phyloP scores from a whole-genome alignment of 2,797 vertebrate genomes.

The Aulostomus chinensis region DNA sequence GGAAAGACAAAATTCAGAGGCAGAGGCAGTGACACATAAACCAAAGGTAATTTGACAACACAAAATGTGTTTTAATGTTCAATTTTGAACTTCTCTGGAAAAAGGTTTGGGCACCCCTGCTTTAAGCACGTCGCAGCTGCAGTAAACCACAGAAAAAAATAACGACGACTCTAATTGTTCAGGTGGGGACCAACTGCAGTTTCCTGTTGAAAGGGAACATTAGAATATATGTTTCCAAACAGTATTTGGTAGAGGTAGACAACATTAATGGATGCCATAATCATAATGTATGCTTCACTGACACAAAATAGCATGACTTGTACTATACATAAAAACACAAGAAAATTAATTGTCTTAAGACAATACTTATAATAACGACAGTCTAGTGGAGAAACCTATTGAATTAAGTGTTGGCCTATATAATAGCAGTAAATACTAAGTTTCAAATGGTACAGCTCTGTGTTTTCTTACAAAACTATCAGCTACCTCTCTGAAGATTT shows the following conservation, averaged over 20 bases:
- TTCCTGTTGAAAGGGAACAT: conserved; percentile 40
- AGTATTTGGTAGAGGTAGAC: conserved; percentile 78
- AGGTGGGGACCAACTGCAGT: conserved; percentile 45
- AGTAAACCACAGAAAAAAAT: conserved; percentile 56
- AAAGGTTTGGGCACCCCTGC: too few relatives aligned
- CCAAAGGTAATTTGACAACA: too few relatives aligned
- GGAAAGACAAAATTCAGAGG: too few relatives aligned
- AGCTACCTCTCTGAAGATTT: conserved; percentile 56
- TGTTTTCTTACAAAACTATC: conserved; percentile 74
- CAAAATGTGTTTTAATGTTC: too few relatives aligned
- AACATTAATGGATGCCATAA: conserved; percentile 69
- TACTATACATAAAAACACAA: conserved; percentile 66
- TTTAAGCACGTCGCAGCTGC: too few relatives aligned
- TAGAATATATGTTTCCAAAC: conserved; percentile 45
- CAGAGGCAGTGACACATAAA: too few relatives aligned
- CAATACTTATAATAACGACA: conserved; percentile 54
- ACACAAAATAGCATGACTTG: conserved; percentile 62
- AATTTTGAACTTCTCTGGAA: too few relatives aligned
- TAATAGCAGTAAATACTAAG: conserved; percentile 63
- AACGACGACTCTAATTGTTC: conserved; percentile 50
- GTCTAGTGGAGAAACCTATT: conserved; percentile 46
- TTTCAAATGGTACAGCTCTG: conserved; percentile 66
- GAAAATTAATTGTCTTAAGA: conserved; percentile 53
- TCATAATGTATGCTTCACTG: conserved; percentile 63
- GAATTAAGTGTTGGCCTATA: conserved; percentile 60